Percentiles rank a stretch among this genome's conserved stretches.
Conservation (phyloP, 2,797 vertebrate species). For the Sebastes hubbsi region DNA sequence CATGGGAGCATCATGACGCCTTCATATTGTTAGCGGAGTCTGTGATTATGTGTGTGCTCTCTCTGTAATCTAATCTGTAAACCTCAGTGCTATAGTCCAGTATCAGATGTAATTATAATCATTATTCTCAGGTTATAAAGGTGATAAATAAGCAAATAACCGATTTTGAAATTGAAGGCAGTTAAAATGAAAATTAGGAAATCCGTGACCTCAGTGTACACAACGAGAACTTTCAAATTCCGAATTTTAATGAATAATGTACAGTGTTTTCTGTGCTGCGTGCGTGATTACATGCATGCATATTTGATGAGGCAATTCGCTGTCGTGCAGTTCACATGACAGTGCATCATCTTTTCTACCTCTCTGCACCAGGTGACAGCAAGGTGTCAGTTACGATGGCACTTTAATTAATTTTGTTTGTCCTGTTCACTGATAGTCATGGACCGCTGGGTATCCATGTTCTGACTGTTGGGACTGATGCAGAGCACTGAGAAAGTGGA, state of each 20-base stretch:
- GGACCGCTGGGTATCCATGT: conserved; percentile 73
- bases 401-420: conserved; percentile 89
- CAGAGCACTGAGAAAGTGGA: conserved; percentile 37
- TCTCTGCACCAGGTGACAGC: conserved; percentile 82
- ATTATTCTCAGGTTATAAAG: neutral
- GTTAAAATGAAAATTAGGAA: neutral
- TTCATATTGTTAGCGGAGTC: conserved; percentile 18
- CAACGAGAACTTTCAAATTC: neutral
- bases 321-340: conserved; percentile 52
- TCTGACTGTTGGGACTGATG: conserved; percentile 66
- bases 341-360: conserved; percentile 78
- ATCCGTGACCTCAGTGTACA: neutral
- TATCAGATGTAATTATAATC: conserved; percentile 11
- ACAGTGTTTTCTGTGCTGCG: conserved; percentile 7
- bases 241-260: conserved; percentile 18
- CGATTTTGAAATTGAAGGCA: neutral
- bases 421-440: conserved; percentile 84
- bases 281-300: conserved; percentile 51
- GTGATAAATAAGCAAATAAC: neutral
- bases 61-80: neutral
- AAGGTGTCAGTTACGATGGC: conserved; percentile 81
- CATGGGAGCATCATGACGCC: conserved; percentile 26
- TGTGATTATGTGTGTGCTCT: conserved; percentile 13
- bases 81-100: neutral
- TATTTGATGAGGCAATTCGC: conserved; percentile 53